A percentile compares a stretch with the other conserved stretches of the same genome.
Evolutionary conservation across 1,140 invertebrate species (phyloP).

Genomic region (Papilio helenus): DNA sequence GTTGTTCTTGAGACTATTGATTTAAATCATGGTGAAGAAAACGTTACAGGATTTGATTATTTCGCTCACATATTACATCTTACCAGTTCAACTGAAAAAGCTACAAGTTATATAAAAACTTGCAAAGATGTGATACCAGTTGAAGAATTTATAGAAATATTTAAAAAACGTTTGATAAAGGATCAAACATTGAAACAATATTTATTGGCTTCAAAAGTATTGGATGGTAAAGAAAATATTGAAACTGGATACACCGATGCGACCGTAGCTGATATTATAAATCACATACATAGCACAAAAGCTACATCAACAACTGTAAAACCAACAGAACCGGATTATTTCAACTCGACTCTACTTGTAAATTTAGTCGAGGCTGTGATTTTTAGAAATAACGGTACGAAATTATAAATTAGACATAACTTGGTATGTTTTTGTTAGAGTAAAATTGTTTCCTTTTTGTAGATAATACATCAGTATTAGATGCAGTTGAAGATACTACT

Average conservation of each 20-base stretch:
- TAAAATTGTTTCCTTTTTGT: slow-evolving; percentile 44
- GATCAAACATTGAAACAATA: slow-evolving; percentile 67
- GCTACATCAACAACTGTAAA: slow-evolving; percentile 51
- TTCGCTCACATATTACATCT: slow-evolving; percentile 60
- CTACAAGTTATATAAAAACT: slow-evolving; percentile 45
- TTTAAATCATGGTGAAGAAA: slow-evolving; percentile 42
- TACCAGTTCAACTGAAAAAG: slow-evolving; percentile 44
- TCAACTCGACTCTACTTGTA: slow-evolving; percentile 72
- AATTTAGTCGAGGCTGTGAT: slow-evolving; percentile 76
- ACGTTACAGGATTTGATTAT: slow-evolving; percentile 56
- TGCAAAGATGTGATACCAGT: slow-evolving; percentile 66
- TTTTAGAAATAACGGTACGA: slow-evolving; percentile 66
- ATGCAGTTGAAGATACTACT: slow-evolving; percentile 41
- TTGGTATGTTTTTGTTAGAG: slow-evolving; percentile 16
- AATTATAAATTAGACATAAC: slow-evolving; percentile 29
- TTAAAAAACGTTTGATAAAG: slow-evolving; percentile 67
- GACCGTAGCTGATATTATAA: slow-evolving; percentile 66
- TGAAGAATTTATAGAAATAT: slow-evolving; percentile 68
- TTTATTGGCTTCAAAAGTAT: slow-evolving; percentile 48
- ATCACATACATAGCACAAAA: slow-evolving; percentile 68
- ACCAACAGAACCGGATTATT: slow-evolving; percentile 53
- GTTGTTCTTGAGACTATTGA: not conserved
- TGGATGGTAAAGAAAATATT: slow-evolving; percentile 35
- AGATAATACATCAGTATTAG: slow-evolving; percentile 56
- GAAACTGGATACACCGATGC: slow-evolving; percentile 58